A percentile compares a stretch with the other conserved stretches of the same genome.
These are phyloP conservation scores for Microcebus lehilahytsara DNA, from an alignment of 2,113 vertebrate genomes.

Conservation along the genomic window DNA sequence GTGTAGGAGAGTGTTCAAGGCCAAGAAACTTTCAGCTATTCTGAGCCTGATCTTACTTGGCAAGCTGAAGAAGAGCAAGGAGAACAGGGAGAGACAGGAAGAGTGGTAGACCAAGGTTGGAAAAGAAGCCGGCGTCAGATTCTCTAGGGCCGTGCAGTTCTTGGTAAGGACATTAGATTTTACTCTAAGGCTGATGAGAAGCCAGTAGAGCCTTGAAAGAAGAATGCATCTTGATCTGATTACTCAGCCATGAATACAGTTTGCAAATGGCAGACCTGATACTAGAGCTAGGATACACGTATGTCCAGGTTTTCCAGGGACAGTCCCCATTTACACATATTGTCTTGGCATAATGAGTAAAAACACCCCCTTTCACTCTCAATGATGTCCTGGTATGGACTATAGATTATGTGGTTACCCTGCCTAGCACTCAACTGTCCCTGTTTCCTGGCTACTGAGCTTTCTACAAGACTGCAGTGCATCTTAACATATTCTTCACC, in stretches of 20 bases:
- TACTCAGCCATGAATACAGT: not conserved
- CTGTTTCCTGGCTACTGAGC: not conserved
- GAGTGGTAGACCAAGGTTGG: not conserved
- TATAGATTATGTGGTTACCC: not conserved
- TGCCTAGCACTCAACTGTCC: not conserved
- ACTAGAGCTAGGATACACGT: not conserved
- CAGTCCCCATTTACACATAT: not conserved
- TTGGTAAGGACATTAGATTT: not conserved
- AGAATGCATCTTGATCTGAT: not conserved
- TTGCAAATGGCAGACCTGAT: not conserved
- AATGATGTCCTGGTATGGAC: not conserved
- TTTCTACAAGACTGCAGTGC: not conserved
- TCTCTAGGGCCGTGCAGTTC: not conserved
- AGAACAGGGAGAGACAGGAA: not conserved
- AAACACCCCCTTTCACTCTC: not conserved
- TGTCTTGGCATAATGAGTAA: not conserved
- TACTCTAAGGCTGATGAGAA: not conserved
- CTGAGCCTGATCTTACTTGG: not conserved
- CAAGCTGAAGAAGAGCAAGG: not conserved
- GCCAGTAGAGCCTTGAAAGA: not conserved
- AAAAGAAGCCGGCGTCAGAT: rapidly evolving
- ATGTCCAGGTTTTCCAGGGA: not conserved
- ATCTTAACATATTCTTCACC: not conserved
- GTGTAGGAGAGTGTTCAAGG: not conserved
- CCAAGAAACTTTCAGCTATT: not conserved